Conservation (phyloP, 2,113 vertebrate genomes). For the Oryzias celebensis region DNA sequence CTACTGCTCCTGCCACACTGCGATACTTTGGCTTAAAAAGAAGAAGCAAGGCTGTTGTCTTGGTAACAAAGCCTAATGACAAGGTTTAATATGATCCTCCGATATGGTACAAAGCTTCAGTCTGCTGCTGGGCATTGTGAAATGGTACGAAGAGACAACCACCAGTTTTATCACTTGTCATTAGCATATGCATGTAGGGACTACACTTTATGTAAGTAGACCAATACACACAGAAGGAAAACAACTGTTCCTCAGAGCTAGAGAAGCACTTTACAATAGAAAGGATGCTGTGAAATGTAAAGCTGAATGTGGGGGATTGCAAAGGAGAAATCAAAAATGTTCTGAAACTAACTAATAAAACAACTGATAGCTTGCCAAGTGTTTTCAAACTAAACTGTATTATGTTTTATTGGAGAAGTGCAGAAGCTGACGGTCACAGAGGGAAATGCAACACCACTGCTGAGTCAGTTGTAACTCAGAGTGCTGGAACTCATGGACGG, state of each 20-base stretch:
- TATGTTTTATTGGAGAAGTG: too few relatives aligned
- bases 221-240: not conserved
- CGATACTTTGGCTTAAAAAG: conserved; percentile 20
- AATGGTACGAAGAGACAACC: conserved; percentile 20
- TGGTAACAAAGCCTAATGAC: conserved; percentile 65
- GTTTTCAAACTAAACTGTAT: too few relatives aligned
- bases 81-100: conserved; percentile 53
- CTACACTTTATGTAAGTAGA: too few relatives aligned
- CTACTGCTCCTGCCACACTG: conserved; percentile 7
- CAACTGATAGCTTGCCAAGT: not conserved
- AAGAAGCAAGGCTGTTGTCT: conserved; percentile 48
- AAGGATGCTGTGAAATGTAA: not conserved
- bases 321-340: not conserved
- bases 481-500: too few relatives aligned
- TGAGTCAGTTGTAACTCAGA: too few relatives aligned
- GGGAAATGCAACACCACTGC: too few relatives aligned
- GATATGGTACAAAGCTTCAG: conserved; percentile 50
- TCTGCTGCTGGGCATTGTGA: conserved; percentile 33
- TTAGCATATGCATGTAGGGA: too few relatives aligned
- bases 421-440: too few relatives aligned
- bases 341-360: not conserved
- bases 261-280: not conserved
- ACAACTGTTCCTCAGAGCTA: not conserved
- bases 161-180: conserved; percentile 15
- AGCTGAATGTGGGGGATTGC: not conserved